These are phyloP conservation scores for Pararge aegeria DNA, from an alignment of 1,140 invertebrate genomes.

Conservation along the genomic window DNA sequence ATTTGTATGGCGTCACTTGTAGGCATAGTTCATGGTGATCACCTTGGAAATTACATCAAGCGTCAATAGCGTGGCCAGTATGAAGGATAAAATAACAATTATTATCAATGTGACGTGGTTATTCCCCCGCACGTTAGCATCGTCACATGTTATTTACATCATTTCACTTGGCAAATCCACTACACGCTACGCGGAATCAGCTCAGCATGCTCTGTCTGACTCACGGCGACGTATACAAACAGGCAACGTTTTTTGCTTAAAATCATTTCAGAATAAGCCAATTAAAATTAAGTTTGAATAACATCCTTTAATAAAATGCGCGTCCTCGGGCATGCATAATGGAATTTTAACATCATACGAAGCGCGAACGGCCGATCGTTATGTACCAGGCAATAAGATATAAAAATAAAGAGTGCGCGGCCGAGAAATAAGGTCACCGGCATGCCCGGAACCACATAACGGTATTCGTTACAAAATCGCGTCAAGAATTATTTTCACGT, in stretches of 20 bases:
- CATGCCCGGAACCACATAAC: slow-evolving; percentile 74
- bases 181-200: slow-evolving; percentile 45
- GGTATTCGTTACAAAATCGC: slow-evolving; percentile 77
- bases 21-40: neutral
- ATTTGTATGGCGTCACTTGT: slow-evolving; percentile 6
- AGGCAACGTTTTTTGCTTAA: neutral
- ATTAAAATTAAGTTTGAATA: neutral
- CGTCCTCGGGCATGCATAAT: neutral
- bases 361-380: slow-evolving; percentile 23
- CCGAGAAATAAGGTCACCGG: slow-evolving; percentile 72
- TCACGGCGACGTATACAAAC: slow-evolving; percentile 22
- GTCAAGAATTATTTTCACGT: slow-evolving; percentile 79
- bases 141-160: slow-evolving; percentile 54
- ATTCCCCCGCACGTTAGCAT: slow-evolving; percentile 42
- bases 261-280: no score
- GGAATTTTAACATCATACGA: slow-evolving; percentile 5
- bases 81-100: slow-evolving; percentile 31
- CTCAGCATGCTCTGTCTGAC: slow-evolving; percentile 43
- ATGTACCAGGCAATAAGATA: slow-evolving; percentile 57
- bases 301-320: neutral
- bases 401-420: slow-evolving; percentile 68
- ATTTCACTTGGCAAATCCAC: slow-evolving; percentile 43
- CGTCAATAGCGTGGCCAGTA: slow-evolving; percentile 17
- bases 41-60: slow-evolving; percentile 25
- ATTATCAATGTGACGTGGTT: slow-evolving; percentile 49